phyloP scores from a whole-genome alignment of 2,888 invertebrate genomes.

The Caenorhabditis virilis region DNA sequence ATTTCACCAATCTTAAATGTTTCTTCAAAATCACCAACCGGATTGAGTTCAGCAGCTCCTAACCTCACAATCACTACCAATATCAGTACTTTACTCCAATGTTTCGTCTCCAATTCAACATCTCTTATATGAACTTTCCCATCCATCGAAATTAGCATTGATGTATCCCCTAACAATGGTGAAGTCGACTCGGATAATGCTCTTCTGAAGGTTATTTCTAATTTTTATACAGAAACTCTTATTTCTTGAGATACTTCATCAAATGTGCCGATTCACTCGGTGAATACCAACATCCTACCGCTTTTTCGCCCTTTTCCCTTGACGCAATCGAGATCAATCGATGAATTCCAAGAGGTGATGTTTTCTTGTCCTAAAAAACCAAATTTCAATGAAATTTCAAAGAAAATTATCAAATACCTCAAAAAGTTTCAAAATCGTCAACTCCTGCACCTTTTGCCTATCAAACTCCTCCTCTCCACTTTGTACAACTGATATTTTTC shows the following conservation, averaged over 20 bases:
- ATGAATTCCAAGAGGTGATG: slow-evolving; percentile 53
- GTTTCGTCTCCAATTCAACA: slow-evolving; percentile 43
- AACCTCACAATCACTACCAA: slow-evolving; percentile 54
- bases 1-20: too few species aligned
- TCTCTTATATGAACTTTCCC: slow-evolving; percentile 43
- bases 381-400: too few species aligned
- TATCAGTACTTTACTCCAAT: slow-evolving; percentile 57
- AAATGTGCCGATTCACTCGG: slow-evolving; percentile 53
- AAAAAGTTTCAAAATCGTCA: slow-evolving; percentile 50
- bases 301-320: slow-evolving; percentile 27
- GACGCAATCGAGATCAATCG: slow-evolving; percentile 39
- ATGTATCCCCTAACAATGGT: slow-evolving; percentile 40
- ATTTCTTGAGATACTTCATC: slow-evolving; percentile 29
- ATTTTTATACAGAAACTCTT: not conserved
- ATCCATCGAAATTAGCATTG: slow-evolving; percentile 49
- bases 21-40: too few species aligned
- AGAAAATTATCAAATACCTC: too few species aligned
- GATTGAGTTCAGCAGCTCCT: slow-evolving; percentile 56
- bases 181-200: slow-evolving; percentile 43
- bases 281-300: slow-evolving; percentile 59
- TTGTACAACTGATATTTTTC: slow-evolving; percentile 24
- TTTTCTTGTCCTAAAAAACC: slow-evolving; percentile 31
- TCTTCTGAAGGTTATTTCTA: slow-evolving; percentile 39
- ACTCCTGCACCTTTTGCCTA: slow-evolving; percentile 21
- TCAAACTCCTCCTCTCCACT: slow-evolving; percentile 12